Percentiles rank a stretch among this genome's conserved stretches.
These are phyloP conservation scores for Isoperla grammatica DNA, from an alignment of 2,888 invertebrate genomes.

Conservation along the genomic window DNA sequence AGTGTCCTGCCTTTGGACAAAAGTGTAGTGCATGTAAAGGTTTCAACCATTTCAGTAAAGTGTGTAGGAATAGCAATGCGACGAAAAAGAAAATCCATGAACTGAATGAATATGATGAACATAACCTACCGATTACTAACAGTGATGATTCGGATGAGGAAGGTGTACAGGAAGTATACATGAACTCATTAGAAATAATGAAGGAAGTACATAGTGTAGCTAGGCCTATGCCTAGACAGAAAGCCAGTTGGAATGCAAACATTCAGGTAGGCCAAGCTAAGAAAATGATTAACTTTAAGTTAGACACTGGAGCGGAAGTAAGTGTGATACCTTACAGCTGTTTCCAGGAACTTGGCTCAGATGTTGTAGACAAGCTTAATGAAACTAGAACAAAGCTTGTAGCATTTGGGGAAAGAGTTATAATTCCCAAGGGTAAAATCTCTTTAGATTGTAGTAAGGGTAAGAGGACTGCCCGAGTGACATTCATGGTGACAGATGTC, in stretches of 20 bases:
- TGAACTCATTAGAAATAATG: too few relatives aligned
- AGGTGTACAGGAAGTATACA: too few relatives aligned
- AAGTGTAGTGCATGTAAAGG: not conserved
- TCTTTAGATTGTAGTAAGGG: not conserved
- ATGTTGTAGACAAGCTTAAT: not conserved
- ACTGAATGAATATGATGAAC: too few relatives aligned
- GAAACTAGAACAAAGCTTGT: not conserved
- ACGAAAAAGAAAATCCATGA: too few relatives aligned
- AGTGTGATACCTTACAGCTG: not conserved
- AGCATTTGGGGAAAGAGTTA: not conserved
- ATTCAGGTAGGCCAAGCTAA: not conserved
- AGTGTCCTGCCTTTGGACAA: not conserved
- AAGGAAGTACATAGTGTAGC: too few relatives aligned
- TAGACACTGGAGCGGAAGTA: constrained; percentile 2
- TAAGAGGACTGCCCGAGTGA: not conserved
- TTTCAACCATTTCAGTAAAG: not conserved
- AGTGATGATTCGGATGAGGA: not conserved
- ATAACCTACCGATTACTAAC: not conserved
- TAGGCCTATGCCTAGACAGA: not conserved
- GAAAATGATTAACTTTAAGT: not conserved
- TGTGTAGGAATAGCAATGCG: too few relatives aligned
- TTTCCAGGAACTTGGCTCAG: not conserved
- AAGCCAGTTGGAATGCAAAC: not conserved
- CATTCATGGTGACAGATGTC: not conserved
- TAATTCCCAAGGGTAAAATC: not conserved